These are phyloP conservation scores for Columba livia DNA, from an alignment of 2,113 vertebrate species.

Conservation along the genomic window DNA sequence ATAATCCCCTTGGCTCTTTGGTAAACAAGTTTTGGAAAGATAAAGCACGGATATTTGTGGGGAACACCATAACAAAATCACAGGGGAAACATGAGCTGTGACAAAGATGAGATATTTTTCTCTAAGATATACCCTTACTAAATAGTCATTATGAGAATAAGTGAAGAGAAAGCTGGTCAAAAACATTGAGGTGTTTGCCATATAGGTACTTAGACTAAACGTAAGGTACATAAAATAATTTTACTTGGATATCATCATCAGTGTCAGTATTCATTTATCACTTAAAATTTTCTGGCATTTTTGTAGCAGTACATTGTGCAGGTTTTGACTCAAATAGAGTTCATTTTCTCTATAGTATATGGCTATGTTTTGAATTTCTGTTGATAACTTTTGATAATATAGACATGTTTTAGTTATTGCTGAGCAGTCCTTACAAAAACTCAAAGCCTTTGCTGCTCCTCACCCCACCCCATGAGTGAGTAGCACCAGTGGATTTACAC, in stretches of 20 bases:
- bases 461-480: fast-evolving
- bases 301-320: neutral
- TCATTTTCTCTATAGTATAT: neutral
- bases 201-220: neutral
- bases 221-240: neutral
- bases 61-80: neutral
- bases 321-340: neutral
- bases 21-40: neutral
- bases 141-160: neutral
- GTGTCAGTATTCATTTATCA: neutral
- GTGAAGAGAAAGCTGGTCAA: neutral
- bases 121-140: neutral
- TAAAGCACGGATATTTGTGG: neutral
- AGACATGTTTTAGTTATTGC: fast-evolving
- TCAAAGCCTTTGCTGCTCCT: neutral
- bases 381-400: neutral
- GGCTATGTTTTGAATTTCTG: neutral
- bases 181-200: neutral
- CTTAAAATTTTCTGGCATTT: neutral
- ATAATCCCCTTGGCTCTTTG: neutral
- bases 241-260: neutral
- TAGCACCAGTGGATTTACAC: fast-evolving
- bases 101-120: neutral
- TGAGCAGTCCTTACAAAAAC: fast-evolving
- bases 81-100: neutral